Conservation (phyloP, 2,888 invertebrate species). For the Lissonota sp. region DNA sequence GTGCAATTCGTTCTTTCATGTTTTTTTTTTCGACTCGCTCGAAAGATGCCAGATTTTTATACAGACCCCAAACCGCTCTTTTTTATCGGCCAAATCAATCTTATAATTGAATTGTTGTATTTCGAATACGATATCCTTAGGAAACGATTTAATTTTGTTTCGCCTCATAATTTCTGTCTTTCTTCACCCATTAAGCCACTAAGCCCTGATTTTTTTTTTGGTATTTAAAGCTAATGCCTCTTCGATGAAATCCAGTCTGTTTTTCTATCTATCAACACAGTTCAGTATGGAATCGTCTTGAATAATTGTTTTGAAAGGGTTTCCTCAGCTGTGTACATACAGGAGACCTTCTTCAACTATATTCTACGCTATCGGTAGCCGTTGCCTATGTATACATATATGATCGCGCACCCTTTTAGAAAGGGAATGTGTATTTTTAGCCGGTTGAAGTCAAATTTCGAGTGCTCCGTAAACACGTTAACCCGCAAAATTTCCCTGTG, state of each 20-base stretch:
- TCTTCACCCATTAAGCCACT: slow-evolving; percentile 14
- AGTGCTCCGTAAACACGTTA: slow-evolving; percentile 77
- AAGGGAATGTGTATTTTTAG: slow-evolving; percentile 75
- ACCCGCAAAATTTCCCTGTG: slow-evolving; percentile 26
- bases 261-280: slow-evolving; percentile 22
- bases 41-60: slow-evolving; percentile 64
- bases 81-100: slow-evolving; percentile 68
- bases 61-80: slow-evolving; percentile 56
- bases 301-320: slow-evolving; percentile 74
- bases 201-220: slow-evolving; percentile 26
- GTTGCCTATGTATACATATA: slow-evolving; percentile 27
- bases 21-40: too few relatives aligned
- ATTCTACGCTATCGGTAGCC: slow-evolving; percentile 25
- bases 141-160: slow-evolving; percentile 18
- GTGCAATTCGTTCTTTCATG: too few relatives aligned
- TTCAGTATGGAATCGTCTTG: slow-evolving; percentile 49
- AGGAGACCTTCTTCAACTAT: slow-evolving; percentile 41
- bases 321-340: slow-evolving; percentile 75
- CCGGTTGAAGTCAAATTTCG: slow-evolving; percentile 78
- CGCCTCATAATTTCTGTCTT: neutral
- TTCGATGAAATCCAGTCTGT: slow-evolving; percentile 31
- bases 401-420: slow-evolving; percentile 58
- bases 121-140: slow-evolving; percentile 66
- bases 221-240: slow-evolving; percentile 15
- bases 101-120: slow-evolving; percentile 70